Conservation (phyloP, 2,797 vertebrate genomes). For the Picus viridis region DNA sequence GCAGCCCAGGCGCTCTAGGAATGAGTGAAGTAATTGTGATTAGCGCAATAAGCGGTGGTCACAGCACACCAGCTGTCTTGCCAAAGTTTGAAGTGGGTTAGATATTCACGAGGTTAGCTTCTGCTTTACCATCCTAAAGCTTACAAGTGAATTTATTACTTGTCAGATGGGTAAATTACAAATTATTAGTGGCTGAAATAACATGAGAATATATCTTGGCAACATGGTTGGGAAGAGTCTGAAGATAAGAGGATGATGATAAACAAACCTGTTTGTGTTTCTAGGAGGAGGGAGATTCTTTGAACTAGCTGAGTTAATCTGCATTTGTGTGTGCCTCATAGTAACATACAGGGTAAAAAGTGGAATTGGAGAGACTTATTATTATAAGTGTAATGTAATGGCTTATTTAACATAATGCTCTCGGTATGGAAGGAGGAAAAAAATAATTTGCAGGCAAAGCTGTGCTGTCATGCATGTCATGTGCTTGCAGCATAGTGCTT, state of each 20-base stretch:
- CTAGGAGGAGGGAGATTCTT: neutral
- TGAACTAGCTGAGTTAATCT: neutral
- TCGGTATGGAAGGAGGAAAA: neutral
- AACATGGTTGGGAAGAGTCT: neutral
- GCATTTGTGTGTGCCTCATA: neutral
- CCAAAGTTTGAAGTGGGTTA: constrained; percentile 18
- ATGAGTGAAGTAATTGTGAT: neutral
- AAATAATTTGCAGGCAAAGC: neutral
- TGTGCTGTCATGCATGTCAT: neutral
- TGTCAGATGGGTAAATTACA: neutral
- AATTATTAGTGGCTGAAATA: neutral
- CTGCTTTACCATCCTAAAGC: constrained; percentile 1
- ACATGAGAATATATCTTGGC: neutral
- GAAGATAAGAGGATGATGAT: neutral
- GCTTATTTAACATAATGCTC: neutral
- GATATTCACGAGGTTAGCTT: neutral
- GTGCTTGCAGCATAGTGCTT: neutral
- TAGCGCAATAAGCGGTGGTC: neutral
- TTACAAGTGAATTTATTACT: neutral
- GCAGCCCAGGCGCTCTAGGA: neutral
- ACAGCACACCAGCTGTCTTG: constrained; percentile 22
- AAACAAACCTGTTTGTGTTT: neutral
- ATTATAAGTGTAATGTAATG: neutral
- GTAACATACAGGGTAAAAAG: neutral
- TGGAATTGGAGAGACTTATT: neutral